Conservation (phyloP, 2,113 vertebrate genomes). For the Lutjanus erythropterus region DNA sequence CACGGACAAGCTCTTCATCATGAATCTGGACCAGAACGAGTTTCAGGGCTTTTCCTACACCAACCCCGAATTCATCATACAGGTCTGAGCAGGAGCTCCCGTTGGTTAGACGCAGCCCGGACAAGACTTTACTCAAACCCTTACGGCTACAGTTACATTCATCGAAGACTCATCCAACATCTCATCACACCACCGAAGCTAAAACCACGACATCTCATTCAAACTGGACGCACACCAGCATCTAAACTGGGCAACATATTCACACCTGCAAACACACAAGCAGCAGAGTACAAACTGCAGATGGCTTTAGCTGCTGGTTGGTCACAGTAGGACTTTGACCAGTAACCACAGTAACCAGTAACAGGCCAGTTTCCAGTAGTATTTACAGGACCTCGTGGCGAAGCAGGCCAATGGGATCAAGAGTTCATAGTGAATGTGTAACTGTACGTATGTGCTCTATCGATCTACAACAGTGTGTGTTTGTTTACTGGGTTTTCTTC, state of each 20-base stretch:
- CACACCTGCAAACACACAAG: conserved; percentile 25
- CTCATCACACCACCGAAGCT: neutral
- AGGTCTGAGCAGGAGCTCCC: conserved; percentile 88
- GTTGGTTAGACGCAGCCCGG: conserved; percentile 17
- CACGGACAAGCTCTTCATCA: conserved; percentile 99
- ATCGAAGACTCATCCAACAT: conserved; percentile 18
- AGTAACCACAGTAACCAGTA: neutral
- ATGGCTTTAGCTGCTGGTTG: conserved; percentile 21
- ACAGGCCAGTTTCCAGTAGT: conserved; percentile 16
- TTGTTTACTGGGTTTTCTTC: conserved; percentile 67
- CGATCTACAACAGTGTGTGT: conserved; percentile 45
- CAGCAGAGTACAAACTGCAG: neutral
- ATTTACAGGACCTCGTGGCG: conserved; percentile 22
- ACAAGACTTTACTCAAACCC: conserved; percentile 26
- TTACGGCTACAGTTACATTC: conserved; percentile 20
- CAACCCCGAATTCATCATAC: conserved; percentile 97
- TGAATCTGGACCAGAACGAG: conserved; percentile 99
- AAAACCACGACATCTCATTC: conserved; percentile 6
- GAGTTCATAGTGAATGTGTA: conserved; percentile 31
- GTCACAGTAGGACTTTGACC: conserved; percentile 9
- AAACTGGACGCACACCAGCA: conserved; percentile 13
- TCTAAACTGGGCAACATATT: conserved; percentile 4
- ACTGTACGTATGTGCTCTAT: conserved; percentile 32
- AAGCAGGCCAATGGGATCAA: conserved; percentile 16
- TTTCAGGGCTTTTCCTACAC: conserved; percentile 99